phyloP scores from a whole-genome alignment of 30 jellyfish, hydroid and myxozoan species.

The Cassiopea xamachana region DNA sequence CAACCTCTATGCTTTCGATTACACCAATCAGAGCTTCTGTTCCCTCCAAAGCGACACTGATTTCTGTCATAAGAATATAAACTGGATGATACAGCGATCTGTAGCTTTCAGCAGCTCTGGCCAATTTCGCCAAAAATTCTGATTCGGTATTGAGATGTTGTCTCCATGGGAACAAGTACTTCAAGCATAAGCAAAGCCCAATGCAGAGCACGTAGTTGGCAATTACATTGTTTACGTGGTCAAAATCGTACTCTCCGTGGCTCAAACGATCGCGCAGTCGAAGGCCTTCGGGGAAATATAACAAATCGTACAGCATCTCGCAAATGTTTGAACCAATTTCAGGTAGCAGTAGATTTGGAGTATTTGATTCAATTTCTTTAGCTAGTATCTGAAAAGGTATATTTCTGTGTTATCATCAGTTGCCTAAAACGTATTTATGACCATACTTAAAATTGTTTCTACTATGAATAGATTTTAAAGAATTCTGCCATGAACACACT shows the following conservation, averaged over 20 bases:
- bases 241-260: constrained; percentile 74
- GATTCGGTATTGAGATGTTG: background rate
- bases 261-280: constrained; percentile 77
- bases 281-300: constrained; percentile 72
- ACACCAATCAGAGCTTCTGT: background rate
- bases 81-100: constrained; percentile 59
- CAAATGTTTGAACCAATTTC: constrained; percentile 43
- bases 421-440: too few species aligned
- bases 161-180: constrained; percentile 66
- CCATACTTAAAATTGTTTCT: too few species aligned
- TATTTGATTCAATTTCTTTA: constrained; percentile 7
- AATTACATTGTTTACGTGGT: constrained; percentile 13
- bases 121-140: background rate
- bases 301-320: constrained; percentile 58
- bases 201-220: constrained; percentile 66
- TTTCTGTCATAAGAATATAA: constrained; percentile 33
- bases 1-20: background rate
- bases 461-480: too few species aligned
- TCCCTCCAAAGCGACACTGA: constrained; percentile 1
- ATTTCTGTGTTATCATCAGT: too few species aligned
- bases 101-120: background rate
- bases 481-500: too few species aligned
- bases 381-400: constrained; percentile 60
- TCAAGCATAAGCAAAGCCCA: constrained; percentile 57
- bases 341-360: constrained; percentile 35